These are phyloP conservation scores for Meda fulgida DNA, from an alignment of 2,797 vertebrate genomes.

Conservation along the genomic window DNA sequence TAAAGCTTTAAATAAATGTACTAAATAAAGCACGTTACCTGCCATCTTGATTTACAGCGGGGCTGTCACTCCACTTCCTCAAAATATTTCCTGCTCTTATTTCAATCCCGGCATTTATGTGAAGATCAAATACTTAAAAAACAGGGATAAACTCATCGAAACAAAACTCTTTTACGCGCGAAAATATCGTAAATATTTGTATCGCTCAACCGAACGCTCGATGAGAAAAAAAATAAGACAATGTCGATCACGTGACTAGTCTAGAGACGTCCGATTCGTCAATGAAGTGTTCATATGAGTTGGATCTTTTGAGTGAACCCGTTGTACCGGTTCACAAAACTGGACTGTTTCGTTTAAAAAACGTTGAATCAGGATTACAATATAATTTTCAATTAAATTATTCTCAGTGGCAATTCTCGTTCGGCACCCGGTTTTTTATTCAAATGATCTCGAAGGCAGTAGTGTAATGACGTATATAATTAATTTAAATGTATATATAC, in stretches of 20 bases:
- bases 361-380: not conserved
- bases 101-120: slow-evolving; percentile 33
- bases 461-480: not conserved
- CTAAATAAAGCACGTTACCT: slow-evolving; percentile 77
- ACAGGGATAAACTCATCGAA: slow-evolving; percentile 32
- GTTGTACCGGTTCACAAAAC: not conserved
- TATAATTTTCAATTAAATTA: not conserved
- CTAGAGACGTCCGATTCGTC: slow-evolving; percentile 30
- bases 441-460: not conserved
- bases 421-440: not conserved
- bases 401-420: not conserved
- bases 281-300: slow-evolving; percentile 16
- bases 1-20: slow-evolving; percentile 52
- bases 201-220: slow-evolving; percentile 10
- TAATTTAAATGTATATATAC: not conserved
- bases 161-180: not conserved
- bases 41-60: slow-evolving; percentile 90
- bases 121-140: slow-evolving; percentile 12
- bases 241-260: slow-evolving; percentile 71
- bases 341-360: not conserved
- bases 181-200: slow-evolving; percentile 3
- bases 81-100: slow-evolving; percentile 72
- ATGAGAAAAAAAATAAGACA: slow-evolving; percentile 51
- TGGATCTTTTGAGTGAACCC: not conserved
- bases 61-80: slow-evolving; percentile 83